Base-by-base conservation (phyloP, 2,797 vertebrate genomes). In the Spinibarbus caldwelli region DNA sequence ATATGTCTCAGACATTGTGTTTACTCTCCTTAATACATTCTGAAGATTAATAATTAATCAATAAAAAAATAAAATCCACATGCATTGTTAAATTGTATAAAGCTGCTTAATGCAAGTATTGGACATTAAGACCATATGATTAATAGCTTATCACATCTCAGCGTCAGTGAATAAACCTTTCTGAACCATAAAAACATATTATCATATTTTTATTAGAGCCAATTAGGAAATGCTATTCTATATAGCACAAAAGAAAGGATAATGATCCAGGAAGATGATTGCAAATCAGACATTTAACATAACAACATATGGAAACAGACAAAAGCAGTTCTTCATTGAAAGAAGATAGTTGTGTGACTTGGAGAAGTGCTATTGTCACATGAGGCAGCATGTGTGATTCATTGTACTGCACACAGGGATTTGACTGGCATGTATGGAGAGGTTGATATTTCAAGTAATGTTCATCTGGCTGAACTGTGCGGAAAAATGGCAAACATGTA, bases 261-360 rank as follows among this genome's bases (percentile, higher is more conserved):
- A 75, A 12, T 19, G 7, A 67, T 67, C 43, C 21, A 68, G 5
- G 17, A 75, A 75, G 17, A 73, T 31, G 26, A 34, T 6, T 57
- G 21, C 49, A 57, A 26, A n/a, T 26, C 49, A 38, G 19, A 34
- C 5, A 47, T 62, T 82, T 17, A 82, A 59, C 49, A 72, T 45
- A 15, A 23, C 26, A 49, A 73, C 29, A 23, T 5, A 19, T 38
- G 23, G 54, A 59, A 64, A 36, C 26, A 47, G 29, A 54, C 9
- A 80, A 47, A 15, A 78, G n/a, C 5, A 12, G 47, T 57, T 82
- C 52, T 62, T 73, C 29, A 71, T 57, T 49, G 31, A 80, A 8
- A 21, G n/a, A 49, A 43, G 23, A 57, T 26, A 5, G 66, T 29
- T 49, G 41, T 5, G 49, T 71, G 79, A 41, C 34, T 64, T 43